Base-by-base conservation (phyloP, 2,113 vertebrate species). In the Microcebus griseorufus region DNA sequence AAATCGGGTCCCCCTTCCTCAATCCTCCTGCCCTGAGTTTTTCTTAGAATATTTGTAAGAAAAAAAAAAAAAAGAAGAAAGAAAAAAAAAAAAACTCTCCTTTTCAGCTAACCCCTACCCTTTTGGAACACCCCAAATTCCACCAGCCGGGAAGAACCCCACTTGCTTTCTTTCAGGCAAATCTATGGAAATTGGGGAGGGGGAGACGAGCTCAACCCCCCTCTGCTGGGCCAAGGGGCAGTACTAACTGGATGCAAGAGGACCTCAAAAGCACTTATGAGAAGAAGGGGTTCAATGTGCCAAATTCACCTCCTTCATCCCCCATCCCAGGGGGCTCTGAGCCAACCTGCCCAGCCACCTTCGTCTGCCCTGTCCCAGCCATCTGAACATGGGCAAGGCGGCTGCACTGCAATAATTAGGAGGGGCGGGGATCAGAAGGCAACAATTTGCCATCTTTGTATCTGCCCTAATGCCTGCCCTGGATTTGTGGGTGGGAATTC, bases 41-140 rank as follows among this genome's bases (percentile, higher is more conserved):
- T 98, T 98, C 97, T 98, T 98, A 98, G 97, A 92, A 90, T 97
- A 95, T 98, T 97, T 97, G 87, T 98, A 97, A 97, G 95, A 98
- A 97, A 98, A 97, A 60, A 88, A 48, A 97, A 97, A 60, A 85
- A 48, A 87, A 82, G 78, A 27, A 53, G 4, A 37, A 29, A 45
- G 55, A 42, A 90, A 97, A 96, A 94, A 93, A 73, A 98, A 96
- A 95, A 93, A 73, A 9, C 18, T 88, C 73, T 78, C 79, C 83
- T 96, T 93, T 95, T 96, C 93, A 58, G 62, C 82, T 89, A 95
- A 95, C 16, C 65, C 91, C 58, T 83, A 91, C 88, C 75, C 89
- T 94, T 97, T 96, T 95, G 92, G 87, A 92, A 90, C 37, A 67
- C 62, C 53, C 90, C 73, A 79, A 92, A 93, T 95, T 97, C 97